These are phyloP conservation scores for Rhogogaster chlorosoma DNA, from an alignment of 2,888 invertebrate species.

Conservation along the genomic window DNA sequence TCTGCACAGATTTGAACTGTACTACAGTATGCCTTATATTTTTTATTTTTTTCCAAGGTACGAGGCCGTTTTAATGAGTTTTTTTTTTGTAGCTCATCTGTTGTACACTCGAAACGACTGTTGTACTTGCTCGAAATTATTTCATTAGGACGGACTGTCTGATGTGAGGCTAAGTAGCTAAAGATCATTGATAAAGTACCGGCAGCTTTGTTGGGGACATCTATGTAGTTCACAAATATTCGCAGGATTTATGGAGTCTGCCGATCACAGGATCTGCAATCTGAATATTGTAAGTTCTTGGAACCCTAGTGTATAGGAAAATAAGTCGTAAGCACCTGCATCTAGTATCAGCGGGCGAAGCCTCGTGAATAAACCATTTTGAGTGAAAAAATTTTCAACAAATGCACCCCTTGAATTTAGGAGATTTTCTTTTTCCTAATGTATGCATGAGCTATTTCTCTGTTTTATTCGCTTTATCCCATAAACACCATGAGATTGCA, in stretches of 20 bases:
- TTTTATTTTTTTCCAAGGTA: not conserved
- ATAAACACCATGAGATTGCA: conserved; percentile 54
- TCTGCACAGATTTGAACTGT: not conserved
- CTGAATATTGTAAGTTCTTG: conserved; percentile 9
- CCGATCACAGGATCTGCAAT: not conserved
- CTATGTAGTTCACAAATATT: not conserved
- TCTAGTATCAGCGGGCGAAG: not conserved
- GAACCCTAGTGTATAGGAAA: not conserved
- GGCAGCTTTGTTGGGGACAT: too few species aligned
- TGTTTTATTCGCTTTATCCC: conserved; percentile 53
- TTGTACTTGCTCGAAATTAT: not conserved
- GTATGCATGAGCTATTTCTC: conserved; percentile 53
- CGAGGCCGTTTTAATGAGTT: not conserved
- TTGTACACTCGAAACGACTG: too few species aligned
- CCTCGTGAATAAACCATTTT: conserved; percentile 48
- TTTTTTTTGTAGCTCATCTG: not conserved
- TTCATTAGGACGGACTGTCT: not conserved
- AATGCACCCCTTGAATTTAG: conserved; percentile 39
- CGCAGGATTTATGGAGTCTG: not conserved
- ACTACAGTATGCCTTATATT: not conserved
- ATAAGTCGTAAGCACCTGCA: conserved; percentile 51
- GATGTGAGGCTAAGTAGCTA: not conserved
- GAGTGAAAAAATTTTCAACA: conserved; percentile 28
- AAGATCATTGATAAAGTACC: not conserved
- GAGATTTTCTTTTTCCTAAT: conserved; percentile 48